Percentiles rank a stretch among this genome's conserved stretches.
Conservation (phyloP, 1,140 invertebrate genomes). For the Andrena cerasifolii region DNA sequence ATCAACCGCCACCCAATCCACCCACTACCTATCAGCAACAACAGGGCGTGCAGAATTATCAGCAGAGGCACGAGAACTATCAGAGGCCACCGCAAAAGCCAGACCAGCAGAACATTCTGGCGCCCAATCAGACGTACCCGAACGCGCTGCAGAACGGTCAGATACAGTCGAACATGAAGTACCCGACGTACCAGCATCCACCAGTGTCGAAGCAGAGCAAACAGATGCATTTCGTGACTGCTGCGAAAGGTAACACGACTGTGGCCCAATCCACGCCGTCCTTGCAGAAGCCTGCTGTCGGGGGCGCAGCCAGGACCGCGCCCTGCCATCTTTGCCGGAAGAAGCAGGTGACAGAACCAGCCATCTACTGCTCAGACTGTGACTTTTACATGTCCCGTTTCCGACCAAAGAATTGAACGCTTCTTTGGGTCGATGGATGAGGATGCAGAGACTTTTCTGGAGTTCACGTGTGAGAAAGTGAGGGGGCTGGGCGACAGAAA, state of each 20-base stretch:
- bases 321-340: slow-evolving; percentile 93
- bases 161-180: slow-evolving; percentile 80
- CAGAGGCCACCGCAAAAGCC: slow-evolving; percentile 74
- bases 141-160: slow-evolving; percentile 78
- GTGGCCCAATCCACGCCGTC: slow-evolving; percentile 50
- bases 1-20: slow-evolving; percentile 77
- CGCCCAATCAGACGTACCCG: slow-evolving; percentile 78
- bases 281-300: slow-evolving; percentile 74
- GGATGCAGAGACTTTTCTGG: no score
- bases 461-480: no score
- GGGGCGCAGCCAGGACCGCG: slow-evolving; percentile 79
- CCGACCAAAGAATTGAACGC: slow-evolving; percentile 83
- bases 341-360: slow-evolving; percentile 88
- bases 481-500: no score
- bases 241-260: slow-evolving; percentile 83
- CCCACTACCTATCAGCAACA: slow-evolving; percentile 71
- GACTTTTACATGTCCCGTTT: slow-evolving; percentile 96
- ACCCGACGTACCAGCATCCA: slow-evolving; percentile 84
- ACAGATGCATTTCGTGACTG: slow-evolving; percentile 85
- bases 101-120: slow-evolving; percentile 66
- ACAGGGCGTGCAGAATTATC: slow-evolving; percentile 71
- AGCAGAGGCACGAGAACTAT: slow-evolving; percentile 80
- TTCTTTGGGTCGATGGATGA: not conserved
- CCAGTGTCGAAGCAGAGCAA: slow-evolving; percentile 79
- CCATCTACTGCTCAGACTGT: slow-evolving; percentile 93